A percentile compares a stretch with the other conserved stretches of the same genome.
phyloP scores from a whole-genome alignment of 2,888 invertebrate genomes.

The Aspidiotus rigidus region DNA sequence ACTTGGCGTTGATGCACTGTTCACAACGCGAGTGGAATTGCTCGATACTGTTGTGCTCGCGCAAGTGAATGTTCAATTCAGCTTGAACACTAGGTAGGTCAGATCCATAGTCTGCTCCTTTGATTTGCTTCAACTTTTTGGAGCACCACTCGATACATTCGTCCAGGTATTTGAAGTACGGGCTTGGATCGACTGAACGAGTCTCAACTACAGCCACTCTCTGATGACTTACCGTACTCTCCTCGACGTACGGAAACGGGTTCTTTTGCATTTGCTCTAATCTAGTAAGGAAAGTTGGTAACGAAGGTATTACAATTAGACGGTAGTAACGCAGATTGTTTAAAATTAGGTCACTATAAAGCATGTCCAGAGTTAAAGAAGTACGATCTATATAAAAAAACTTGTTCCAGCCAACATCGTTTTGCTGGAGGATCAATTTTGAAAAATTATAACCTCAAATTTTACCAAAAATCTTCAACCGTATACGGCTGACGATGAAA shows the following conservation, averaged over 20 bases:
- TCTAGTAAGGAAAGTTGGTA: conserved; percentile 59
- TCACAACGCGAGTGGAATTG: conserved; percentile 90
- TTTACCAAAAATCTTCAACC: too few species aligned
- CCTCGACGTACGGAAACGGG: conserved; percentile 72
- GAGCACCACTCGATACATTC: conserved; percentile 95
- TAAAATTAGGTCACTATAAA: conserved; percentile 81
- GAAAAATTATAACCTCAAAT: too few species aligned
- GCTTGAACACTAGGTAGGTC: conserved; percentile 85
- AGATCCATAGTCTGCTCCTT: conserved; percentile 86
- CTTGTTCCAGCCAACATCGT: too few species aligned
- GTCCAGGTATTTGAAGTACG: conserved; percentile 82
- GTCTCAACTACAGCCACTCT: conserved; percentile 82
- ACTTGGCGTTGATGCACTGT: conserved; percentile 70
- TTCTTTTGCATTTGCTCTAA: too few species aligned
- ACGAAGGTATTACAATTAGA: conserved; percentile 58
- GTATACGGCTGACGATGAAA: too few species aligned
- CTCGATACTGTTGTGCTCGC: conserved; percentile 86
- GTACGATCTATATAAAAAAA: too few species aligned
- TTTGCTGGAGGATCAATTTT: too few species aligned
- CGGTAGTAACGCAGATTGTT: conserved; percentile 79
- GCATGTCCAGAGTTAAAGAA: conserved; percentile 55
- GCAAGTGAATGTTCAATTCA: conserved; percentile 80
- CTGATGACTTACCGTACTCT: conserved; percentile 77
- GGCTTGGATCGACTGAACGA: conserved; percentile 83
- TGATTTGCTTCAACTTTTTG: conserved; percentile 81